Conservation (phyloP, 2,113 vertebrate species). For the Oryzias javanicus region DNA sequence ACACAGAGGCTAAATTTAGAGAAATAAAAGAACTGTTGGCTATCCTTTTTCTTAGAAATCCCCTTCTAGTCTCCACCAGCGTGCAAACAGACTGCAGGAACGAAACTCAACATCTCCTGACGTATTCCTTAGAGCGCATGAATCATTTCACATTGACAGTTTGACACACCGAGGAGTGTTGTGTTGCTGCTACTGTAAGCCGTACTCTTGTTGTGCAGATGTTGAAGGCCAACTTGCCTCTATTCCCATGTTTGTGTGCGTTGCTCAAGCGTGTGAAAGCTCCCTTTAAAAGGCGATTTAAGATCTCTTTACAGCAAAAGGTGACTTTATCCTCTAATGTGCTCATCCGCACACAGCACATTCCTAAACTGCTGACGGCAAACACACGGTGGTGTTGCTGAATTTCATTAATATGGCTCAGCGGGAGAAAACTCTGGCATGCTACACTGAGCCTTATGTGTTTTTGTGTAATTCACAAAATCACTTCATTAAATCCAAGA, state of each 20-base stretch:
- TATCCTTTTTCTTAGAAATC: conserved; percentile 50
- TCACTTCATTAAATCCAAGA: conserved; percentile 31
- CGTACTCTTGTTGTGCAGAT: conserved; percentile 11
- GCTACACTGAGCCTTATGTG: neutral
- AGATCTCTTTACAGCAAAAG: conserved; percentile 25
- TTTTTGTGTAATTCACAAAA: conserved; percentile 28
- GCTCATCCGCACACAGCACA: conserved; percentile 9
- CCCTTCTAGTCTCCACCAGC: conserved; percentile 19
- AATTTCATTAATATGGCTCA: conserved; percentile 10
- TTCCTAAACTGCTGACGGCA: conserved; percentile 37
- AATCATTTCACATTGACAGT: conserved; percentile 34
- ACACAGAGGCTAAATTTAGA: conserved; percentile 47
- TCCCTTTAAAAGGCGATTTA: conserved; percentile 17
- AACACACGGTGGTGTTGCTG: conserved; percentile 15
- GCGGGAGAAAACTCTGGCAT: conserved; percentile 3
- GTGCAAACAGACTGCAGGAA: conserved; percentile 7
- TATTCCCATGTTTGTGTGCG: neutral
- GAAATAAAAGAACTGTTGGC: conserved; percentile 62
- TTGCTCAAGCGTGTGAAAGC: neutral
- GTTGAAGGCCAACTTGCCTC: neutral
- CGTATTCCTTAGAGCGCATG: conserved; percentile 10
- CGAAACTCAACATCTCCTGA: conserved; percentile 43
- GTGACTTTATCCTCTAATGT: conserved; percentile 40
- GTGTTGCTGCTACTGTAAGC: conserved; percentile 16
- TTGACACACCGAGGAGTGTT: conserved; percentile 45